A percentile compares a stretch with the other conserved stretches of the same genome.
These are phyloP conservation scores for Salmo trutta DNA, from an alignment of 2,797 vertebrate species.

Conservation along the genomic window DNA sequence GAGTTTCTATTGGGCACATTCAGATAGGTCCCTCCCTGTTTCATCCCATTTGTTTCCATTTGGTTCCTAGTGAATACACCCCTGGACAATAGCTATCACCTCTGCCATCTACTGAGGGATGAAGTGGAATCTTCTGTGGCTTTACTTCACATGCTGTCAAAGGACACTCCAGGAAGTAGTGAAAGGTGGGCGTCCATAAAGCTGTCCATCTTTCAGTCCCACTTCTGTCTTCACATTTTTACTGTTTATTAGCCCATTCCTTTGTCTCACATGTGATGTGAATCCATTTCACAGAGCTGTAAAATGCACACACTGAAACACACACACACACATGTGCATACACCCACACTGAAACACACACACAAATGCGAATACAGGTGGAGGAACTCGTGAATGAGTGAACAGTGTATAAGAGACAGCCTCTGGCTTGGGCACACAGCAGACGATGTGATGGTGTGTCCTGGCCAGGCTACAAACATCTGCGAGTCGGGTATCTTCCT, in stretches of 20 bases:
- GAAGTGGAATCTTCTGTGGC: neutral
- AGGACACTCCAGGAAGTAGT: constrained; percentile 13
- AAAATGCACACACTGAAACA: constrained; percentile 23
- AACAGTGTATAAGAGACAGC: neutral
- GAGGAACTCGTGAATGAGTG: neutral
- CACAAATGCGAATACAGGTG: neutral
- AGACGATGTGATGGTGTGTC: constrained; percentile 10
- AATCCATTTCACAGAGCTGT: constrained; percentile 31
- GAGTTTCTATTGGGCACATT: neutral
- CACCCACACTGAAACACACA: neutral
- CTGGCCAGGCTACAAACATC: constrained; percentile 29
- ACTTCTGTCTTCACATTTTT: neutral
- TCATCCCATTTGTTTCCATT: neutral
- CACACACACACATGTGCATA: neutral
- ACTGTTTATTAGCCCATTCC: constrained; percentile 13
- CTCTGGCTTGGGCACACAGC: constrained; percentile 7
- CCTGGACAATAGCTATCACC: neutral
- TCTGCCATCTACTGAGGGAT: neutral
- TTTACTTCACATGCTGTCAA: neutral
- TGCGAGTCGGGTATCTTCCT: constrained; percentile 31
- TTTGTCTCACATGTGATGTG: constrained; percentile 14
- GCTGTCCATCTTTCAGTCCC: constrained; percentile 4
- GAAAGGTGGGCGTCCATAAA: constrained; percentile 7
- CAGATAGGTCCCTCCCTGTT: neutral
- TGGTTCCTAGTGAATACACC: neutral